Evolutionary conservation across 2,888 invertebrate species (phyloP).

Genomic region (Chalcis sispes): DNA sequence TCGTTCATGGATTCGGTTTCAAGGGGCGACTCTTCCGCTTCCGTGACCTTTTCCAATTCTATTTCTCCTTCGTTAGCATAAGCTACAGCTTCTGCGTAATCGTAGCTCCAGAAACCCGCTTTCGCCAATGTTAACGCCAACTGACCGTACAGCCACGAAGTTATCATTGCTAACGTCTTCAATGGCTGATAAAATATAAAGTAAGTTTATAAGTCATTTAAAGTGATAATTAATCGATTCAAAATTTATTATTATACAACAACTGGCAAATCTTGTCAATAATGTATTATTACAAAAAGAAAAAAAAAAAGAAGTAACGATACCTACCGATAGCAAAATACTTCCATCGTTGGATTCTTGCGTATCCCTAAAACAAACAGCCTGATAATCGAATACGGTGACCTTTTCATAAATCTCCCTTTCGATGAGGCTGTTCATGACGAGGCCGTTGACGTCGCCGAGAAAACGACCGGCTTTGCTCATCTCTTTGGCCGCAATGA

Average conservation of each 20-base stretch:
- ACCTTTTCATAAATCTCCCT: constrained; percentile 87
- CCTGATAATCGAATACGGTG: constrained; percentile 91
- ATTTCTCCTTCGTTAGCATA: constrained; percentile 65
- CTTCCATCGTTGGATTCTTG: constrained; percentile 81
- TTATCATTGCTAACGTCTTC: constrained; percentile 63
- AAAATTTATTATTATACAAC: neutral
- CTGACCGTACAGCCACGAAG: constrained; percentile 70
- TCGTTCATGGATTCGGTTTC: constrained; percentile 61
- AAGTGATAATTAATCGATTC: too few relatives aligned
- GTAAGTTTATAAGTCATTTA: too few relatives aligned
- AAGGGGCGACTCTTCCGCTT: constrained; percentile 61
- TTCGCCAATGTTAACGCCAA: constrained; percentile 67
- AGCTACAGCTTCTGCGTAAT: constrained; percentile 66
- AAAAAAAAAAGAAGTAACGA: neutral
- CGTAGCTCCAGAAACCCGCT: constrained; percentile 67
- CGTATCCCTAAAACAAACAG: constrained; percentile 87
- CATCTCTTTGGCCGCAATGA: constrained; percentile 85
- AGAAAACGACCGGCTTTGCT: constrained; percentile 90
- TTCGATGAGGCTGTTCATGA: constrained; percentile 85
- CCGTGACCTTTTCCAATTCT: constrained; percentile 48
- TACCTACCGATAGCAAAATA: constrained; percentile 80
- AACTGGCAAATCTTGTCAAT: neutral
- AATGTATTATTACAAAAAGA: constrained; percentile 1
- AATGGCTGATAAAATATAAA: constrained; percentile 64
- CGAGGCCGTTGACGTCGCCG: constrained; percentile 87